Percentiles rank a stretch among this genome's conserved stretches.
Evolutionary conservation across 2,113 vertebrate genomes (phyloP).

Genomic region (Murina feae): DNA sequence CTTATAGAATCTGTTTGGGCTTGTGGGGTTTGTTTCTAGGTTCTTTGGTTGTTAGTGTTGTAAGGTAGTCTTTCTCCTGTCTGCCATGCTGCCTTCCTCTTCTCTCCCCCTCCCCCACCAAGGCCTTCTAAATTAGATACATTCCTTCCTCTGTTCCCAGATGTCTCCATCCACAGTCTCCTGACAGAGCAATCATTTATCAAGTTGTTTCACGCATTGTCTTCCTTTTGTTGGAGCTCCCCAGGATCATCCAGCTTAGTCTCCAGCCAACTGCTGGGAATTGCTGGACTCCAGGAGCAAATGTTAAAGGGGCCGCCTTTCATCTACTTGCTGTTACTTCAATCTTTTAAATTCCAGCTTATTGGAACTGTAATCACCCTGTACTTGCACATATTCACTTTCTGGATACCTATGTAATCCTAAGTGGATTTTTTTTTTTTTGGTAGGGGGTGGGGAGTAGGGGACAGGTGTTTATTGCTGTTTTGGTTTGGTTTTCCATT

Average conservation of each 20-base stretch:
- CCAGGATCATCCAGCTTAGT: slow-evolving; percentile 82
- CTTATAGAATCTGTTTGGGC: background rate
- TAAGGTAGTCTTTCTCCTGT: slow-evolving; percentile 22
- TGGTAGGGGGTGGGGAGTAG: too few relatives aligned
- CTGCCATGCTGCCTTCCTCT: background rate
- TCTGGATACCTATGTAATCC: slow-evolving; percentile 32
- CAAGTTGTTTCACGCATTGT: slow-evolving; percentile 85
- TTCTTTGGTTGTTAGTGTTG: background rate
- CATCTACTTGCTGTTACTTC: slow-evolving; percentile 75
- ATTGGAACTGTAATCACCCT: slow-evolving; percentile 66
- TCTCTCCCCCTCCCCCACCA: background rate
- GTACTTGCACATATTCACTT: background rate
- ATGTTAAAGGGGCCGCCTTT: slow-evolving; percentile 83
- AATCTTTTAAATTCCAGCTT: slow-evolving; percentile 77
- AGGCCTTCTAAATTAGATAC: slow-evolving; percentile 71
- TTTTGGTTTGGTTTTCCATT: slow-evolving; percentile 28
- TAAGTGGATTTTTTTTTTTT: background rate
- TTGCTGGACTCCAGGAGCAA: slow-evolving; percentile 80
- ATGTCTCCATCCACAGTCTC: slow-evolving; percentile 80
- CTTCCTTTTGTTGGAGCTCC: slow-evolving; percentile 83
- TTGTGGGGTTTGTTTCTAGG: background rate
- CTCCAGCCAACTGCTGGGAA: slow-evolving; percentile 88
- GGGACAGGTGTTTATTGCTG: background rate
- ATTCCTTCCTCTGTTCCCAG: slow-evolving; percentile 77
- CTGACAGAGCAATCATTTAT: slow-evolving; percentile 86